Base-by-base conservation (phyloP, 2,113 vertebrate species). In the Stegastes partitus region DNA sequence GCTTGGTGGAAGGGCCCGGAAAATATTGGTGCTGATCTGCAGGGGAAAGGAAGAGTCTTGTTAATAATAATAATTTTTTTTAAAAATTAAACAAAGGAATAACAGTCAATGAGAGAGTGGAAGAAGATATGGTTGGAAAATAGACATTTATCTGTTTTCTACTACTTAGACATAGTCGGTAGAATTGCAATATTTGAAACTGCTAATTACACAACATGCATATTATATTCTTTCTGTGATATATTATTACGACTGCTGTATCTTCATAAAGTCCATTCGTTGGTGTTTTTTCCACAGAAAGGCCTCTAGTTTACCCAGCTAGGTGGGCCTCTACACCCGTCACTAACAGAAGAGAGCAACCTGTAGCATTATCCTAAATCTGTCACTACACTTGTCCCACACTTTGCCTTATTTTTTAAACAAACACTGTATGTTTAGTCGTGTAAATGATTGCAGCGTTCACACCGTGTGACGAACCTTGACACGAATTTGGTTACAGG, bases 21-120 rank as follows among this genome's bases (percentile, higher is more conserved):
- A 99, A 92, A 99, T 97, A 89, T 99, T 99, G 91, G 95, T 96
- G 89, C 93, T 93, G 88, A 99, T 98, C 98, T 99, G 95, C 11
- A 86, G 16, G 51, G 49, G 86, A 81, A 90, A 80, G 18, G 5
- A 19, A 18, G 4, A 79, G n/a, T 59, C 1, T 15, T 11, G 42
- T 65, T 16, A 68, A 14, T 11, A 16, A 50, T 1, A 58, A 9
- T n/a, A n/a, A n/a, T n/a, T n/a, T n/a, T n/a, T n/a, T n/a, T n/a
- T n/a, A n/a, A 19, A 55, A 50, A 44, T 1, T 0, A 34, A 54
- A 57, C 31, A 15, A 55, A 4, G 14, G 5, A 3, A 6, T 39
- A 9, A 39, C 11, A 42, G 4, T 15, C 39, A 12, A 4, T 49
- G 37, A 34, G 14, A 51, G 37, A 12, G 22, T 58, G 14, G 7